phyloP scores from a whole-genome alignment of 2,113 vertebrate genomes.

The Chrysochloris asiatica region DNA sequence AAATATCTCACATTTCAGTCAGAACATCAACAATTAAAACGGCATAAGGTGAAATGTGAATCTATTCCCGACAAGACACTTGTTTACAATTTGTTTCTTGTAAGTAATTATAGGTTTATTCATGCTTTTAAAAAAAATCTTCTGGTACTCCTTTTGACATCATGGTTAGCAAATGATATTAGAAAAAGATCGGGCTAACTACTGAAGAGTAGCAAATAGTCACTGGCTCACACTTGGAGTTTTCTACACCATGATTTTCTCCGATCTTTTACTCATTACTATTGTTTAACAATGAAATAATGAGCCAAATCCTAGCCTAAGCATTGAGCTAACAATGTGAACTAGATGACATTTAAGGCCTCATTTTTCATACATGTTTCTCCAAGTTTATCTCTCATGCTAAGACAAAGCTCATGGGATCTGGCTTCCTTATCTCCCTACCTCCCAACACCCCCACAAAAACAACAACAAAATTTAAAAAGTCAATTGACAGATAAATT shows the following conservation, averaged over 20 bases:
- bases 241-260: not conserved
- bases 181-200: not conserved
- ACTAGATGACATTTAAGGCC: not conserved
- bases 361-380: not conserved
- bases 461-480: not conserved
- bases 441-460: not conserved
- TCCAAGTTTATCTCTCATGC: not conserved
- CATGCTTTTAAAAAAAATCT: not conserved
- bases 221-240: not conserved
- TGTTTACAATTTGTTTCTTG: conserved; percentile 5
- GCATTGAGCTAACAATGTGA: not conserved
- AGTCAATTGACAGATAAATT: not conserved
- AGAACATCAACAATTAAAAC: conserved; percentile 9
- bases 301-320: not conserved
- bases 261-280: not conserved
- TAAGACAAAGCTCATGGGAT: not conserved
- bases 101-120: conserved; percentile 48
- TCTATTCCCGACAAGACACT: not conserved
- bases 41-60: conserved; percentile 41
- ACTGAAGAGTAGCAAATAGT: conserved; percentile 1
- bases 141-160: not conserved
- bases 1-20: not conserved
- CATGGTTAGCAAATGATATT: not conserved
- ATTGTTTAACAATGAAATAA: not conserved
- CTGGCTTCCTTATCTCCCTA: not conserved